A percentile compares a stretch with the other conserved stretches of the same genome.
Evolutionary conservation across 35 echinoderm and acorn worm genomes (phyloP).

Genomic region (Apostichopus californicus): DNA sequence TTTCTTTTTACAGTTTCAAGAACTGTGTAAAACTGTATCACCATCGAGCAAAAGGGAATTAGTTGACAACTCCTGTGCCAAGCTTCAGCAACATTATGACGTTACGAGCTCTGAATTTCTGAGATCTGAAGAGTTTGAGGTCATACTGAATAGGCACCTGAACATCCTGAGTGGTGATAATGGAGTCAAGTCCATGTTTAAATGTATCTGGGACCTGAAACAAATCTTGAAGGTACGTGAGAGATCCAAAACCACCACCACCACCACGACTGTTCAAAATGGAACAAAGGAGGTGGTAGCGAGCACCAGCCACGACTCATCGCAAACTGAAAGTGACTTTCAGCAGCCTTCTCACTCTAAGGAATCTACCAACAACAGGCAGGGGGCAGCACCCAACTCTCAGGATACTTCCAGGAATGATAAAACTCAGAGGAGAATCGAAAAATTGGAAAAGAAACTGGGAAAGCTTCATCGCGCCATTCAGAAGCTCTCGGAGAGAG

Average conservation of each 20-base stretch:
- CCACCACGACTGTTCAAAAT: neutral
- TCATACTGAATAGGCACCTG: neutral
- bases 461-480: conserved; percentile 68
- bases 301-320: neutral
- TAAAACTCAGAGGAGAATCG: conserved; percentile 52
- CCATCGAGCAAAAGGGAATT: conserved; percentile 6
- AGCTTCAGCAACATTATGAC: neutral
- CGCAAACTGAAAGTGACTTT: neutral
- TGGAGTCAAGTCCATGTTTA: conserved; percentile 14
- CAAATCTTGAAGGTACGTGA: conserved; percentile 1
- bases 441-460: conserved; percentile 61
- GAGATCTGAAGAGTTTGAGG: conserved; percentile 16
- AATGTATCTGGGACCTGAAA: conserved; percentile 54
- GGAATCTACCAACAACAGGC: neutral
- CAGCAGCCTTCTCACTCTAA: neutral
- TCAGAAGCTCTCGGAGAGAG: conserved; percentile 67
- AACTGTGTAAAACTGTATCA: conserved; percentile 34
- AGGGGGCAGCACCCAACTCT: neutral
- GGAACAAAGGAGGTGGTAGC: neutral
- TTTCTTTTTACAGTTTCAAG: conserved; percentile 43
- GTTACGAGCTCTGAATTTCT: neutral
- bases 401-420: conserved; percentile 23
- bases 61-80: neutral
- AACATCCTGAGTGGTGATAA: neutral
- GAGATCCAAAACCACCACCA: neutral